Percentiles rank a stretch among this genome's conserved stretches.
Evolutionary conservation across 2,888 invertebrate genomes (phyloP).

Genomic region (Lithophane ornitopus): DNA sequence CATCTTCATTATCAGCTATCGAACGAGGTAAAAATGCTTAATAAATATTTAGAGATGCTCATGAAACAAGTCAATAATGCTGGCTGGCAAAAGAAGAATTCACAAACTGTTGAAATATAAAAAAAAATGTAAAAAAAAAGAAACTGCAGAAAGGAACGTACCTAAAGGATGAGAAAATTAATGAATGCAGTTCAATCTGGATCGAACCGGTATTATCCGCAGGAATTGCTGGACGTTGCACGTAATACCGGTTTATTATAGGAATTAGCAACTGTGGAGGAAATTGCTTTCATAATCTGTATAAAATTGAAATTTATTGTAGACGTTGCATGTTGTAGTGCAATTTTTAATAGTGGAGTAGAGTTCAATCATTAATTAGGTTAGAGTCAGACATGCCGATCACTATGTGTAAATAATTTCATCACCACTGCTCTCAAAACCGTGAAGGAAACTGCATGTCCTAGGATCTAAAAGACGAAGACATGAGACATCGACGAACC

Average conservation of each 20-base stretch:
- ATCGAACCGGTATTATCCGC: constrained; percentile 42
- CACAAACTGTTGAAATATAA: no score
- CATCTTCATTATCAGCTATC: no score
- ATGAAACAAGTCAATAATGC: no score
- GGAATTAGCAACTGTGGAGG: constrained; percentile 54
- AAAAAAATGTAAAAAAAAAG: constrained; percentile 5
- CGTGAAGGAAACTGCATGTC: no score
- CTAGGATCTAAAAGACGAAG: no score
- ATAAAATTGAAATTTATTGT: constrained; percentile 39
- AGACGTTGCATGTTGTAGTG: not conserved
- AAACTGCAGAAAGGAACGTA: not conserved
- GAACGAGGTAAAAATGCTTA: no score
- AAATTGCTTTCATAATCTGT: constrained; percentile 61
- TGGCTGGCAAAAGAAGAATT: no score
- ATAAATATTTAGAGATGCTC: no score
- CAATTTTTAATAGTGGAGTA: not conserved
- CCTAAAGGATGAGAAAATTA: constrained; percentile 52
- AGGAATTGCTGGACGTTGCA: constrained; percentile 51
- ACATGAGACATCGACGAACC: no score
- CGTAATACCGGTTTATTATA: constrained; percentile 59
- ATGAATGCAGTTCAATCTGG: constrained; percentile 58
- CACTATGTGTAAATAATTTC: no score
- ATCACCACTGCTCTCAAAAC: no score
- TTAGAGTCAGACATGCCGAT: not conserved
- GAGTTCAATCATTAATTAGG: not conserved